phyloP scores from a whole-genome alignment of 1,140 invertebrate genomes.

The Cydia pomonella region DNA sequence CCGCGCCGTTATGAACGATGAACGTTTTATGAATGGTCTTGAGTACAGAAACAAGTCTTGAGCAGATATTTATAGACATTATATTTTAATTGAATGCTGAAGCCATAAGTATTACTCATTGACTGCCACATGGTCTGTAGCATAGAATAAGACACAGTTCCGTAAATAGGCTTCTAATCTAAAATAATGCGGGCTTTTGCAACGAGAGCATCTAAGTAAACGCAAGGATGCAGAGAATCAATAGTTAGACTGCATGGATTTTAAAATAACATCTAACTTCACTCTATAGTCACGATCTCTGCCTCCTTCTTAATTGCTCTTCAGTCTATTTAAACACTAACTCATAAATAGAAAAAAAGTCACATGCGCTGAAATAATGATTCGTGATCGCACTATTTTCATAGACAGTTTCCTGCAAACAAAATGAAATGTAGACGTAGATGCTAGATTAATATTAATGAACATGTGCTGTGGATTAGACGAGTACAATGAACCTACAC shows the following conservation, averaged over 20 bases:
- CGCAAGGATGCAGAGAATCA: no score
- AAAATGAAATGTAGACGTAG: slow-evolving; percentile 22
- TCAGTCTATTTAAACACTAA: no score
- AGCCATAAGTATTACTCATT: background rate
- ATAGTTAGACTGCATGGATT: no score
- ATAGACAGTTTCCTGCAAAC: slow-evolving; percentile 2
- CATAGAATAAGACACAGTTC: background rate
- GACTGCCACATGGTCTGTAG: background rate
- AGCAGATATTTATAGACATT: background rate
- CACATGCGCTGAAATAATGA: background rate
- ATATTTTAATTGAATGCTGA: background rate
- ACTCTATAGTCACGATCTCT: no score
- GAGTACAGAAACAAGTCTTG: background rate
- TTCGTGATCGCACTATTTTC: background rate
- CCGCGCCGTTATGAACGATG: slow-evolving; percentile 15
- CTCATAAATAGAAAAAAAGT: background rate
- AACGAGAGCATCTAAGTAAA: no score
- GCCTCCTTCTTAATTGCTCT: no score
- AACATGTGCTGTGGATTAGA: slow-evolving; percentile 42
- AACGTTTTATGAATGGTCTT: slow-evolving; percentile 3
- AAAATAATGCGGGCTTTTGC: no score
- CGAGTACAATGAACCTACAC: slow-evolving; percentile 42
- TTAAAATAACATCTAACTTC: no score
- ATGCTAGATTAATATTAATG: slow-evolving; percentile 40
- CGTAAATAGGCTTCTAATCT: background rate